Evolutionary conservation across 2,113 vertebrate genomes (phyloP).

Genomic region (Nerophis ophidion): DNA sequence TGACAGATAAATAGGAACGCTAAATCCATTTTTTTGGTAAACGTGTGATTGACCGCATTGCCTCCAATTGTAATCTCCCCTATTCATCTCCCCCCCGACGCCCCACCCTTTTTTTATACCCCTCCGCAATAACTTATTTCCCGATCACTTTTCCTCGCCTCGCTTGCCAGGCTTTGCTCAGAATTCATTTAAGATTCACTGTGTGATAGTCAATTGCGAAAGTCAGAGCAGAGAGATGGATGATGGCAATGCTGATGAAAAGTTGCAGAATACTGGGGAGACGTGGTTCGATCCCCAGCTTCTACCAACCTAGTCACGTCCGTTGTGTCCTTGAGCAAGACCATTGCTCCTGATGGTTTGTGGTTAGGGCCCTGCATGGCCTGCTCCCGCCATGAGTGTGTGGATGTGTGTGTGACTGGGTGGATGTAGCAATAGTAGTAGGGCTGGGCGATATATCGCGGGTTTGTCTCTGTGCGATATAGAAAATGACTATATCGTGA

Average conservation of each 20-base stretch:
- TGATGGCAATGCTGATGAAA: slow-evolving; percentile 23
- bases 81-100: slow-evolving; percentile 19
- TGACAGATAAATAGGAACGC: slow-evolving; percentile 28
- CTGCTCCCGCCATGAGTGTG: no score
- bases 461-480: no score
- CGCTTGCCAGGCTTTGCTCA: slow-evolving; percentile 31
- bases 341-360: no score
- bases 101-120: slow-evolving; percentile 7
- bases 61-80: slow-evolving; percentile 20
- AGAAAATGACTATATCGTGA: no score
- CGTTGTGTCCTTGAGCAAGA: no score
- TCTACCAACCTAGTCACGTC: no score
- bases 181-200: slow-evolving; percentile 51
- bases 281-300: no score
- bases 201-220: slow-evolving; percentile 41
- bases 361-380: no score
- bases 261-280: slow-evolving; percentile 1
- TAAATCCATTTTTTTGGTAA: slow-evolving; percentile 35
- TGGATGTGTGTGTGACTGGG: no score
- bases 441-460: no score
- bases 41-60: slow-evolving; percentile 35
- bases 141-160: slow-evolving; percentile 11
- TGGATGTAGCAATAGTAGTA: no score
- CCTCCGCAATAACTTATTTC: slow-evolving; percentile 32
- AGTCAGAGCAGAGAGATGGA: slow-evolving; percentile 41